phyloP scores from a whole-genome alignment of 2,888 invertebrate species.

The Biston stratarius region DNA sequence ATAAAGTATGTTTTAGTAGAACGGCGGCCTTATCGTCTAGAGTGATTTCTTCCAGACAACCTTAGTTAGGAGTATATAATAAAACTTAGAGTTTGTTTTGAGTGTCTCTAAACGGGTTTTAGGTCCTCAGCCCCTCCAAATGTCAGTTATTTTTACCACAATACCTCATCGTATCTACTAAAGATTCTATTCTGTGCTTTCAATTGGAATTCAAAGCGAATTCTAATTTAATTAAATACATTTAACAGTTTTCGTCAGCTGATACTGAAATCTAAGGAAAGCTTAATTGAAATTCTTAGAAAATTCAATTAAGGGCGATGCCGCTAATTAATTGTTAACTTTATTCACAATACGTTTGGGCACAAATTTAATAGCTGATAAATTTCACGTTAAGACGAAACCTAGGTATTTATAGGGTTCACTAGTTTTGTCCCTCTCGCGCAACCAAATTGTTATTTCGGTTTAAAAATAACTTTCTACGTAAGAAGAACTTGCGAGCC shows the following conservation, averaged over 20 bases:
- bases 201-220: neutral
- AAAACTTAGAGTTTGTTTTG: neutral
- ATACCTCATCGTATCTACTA: neutral
- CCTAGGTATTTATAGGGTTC: neutral
- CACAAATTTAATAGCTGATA: slow-evolving; percentile 1
- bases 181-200: slow-evolving; percentile 4
- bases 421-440: neutral
- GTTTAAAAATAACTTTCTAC: too few species aligned
- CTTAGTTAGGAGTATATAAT: neutral
- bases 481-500: too few species aligned
- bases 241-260: slow-evolving; percentile 15
- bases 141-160: slow-evolving; percentile 4
- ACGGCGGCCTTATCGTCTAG: too few species aligned
- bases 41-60: too few species aligned
- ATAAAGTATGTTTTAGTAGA: too few species aligned
- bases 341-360: slow-evolving; percentile 1
- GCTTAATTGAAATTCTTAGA: slow-evolving; percentile 28
- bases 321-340: slow-evolving; percentile 22
- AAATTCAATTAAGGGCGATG: slow-evolving; percentile 12
- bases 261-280: slow-evolving; percentile 17
- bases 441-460: too few species aligned
- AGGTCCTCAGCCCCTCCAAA: neutral
- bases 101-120: neutral
- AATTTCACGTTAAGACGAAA: neutral
- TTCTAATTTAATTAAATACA: slow-evolving; percentile 20